Base-by-base conservation (phyloP, 2,113 vertebrate species). In the Poecile atricapillus region DNA sequence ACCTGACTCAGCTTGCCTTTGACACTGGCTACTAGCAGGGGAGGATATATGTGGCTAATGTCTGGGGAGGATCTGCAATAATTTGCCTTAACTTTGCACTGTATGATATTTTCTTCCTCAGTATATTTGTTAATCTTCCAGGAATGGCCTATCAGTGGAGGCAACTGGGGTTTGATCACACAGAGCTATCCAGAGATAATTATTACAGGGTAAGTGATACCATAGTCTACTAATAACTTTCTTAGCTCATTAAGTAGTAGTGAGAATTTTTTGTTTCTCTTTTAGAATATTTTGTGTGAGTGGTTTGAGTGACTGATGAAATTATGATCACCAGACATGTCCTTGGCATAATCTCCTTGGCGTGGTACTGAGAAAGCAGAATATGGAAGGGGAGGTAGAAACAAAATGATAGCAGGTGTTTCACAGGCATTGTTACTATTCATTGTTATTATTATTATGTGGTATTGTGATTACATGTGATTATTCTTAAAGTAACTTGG, bases 121-220 rank as follows among this genome's bases (percentile, higher is more conserved):
- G 44, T 94, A 27, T 94, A n/a, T 91, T 90, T 95, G 27, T 97
- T 96, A 95, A 79, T 94, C 85, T 94, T 98, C 65, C 87, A 99
- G 99, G 99, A 99, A 97, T 99, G 99, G 99, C 99, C 99, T 77
- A 98, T 99, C 97, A 99, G 98, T 97, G 99, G 99, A 87, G 99
- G 99, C 96, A 99, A 99, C 97, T 99, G 99, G 99, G 99, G 99
- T 97, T 98, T 99, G 96, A 98, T 99, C 97, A 98, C 99, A 96
- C 99, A 99, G 70, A 99, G 99, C 98, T 99, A 99, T 97, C 98
- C 99, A 94, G 99, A 99, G 98, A 99, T 99, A 98, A 99, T 99
- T 98, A 99, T 99, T 97, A 99, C 99, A 82, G 99, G 99, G 99
- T 99, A 98, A 99, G 99, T 98, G 63, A 39, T 53, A 62, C 44